Evolutionary conservation across 2,888 invertebrate species (phyloP).

Genomic region (Merodon equestris): DNA sequence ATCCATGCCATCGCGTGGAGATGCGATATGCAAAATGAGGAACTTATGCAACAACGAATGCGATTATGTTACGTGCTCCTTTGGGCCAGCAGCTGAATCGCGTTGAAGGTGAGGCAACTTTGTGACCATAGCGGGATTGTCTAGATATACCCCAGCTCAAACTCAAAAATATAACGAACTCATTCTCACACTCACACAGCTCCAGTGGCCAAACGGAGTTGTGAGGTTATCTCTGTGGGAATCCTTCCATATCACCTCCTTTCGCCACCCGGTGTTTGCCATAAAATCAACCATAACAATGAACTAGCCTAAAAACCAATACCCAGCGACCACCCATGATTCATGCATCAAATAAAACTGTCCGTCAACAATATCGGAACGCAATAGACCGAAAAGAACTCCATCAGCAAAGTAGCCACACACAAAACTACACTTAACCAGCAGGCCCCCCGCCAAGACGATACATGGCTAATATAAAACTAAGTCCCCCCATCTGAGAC

Average conservation of each 20-base stretch:
- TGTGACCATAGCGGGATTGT: no score
- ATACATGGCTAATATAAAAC: conserved; percentile 51
- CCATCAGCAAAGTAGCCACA: conserved; percentile 51
- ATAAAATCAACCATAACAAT: conserved; percentile 7
- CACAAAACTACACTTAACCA: conserved; percentile 50
- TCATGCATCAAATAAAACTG: conserved; percentile 42
- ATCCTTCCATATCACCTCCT: not conserved
- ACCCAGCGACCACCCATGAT: conserved; percentile 43
- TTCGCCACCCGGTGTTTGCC: no score
- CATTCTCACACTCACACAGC: no score
- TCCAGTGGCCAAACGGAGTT: no score
- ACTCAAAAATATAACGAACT: no score
- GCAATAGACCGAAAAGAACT: conserved; percentile 58
- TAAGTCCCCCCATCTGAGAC: no score
- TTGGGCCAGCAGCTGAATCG: no score
- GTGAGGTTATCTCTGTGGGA: no score
- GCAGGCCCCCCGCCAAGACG: conserved; percentile 1
- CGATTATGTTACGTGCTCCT: conserved; percentile 21
- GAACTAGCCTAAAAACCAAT: conserved; percentile 32
- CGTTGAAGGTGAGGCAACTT: no score
- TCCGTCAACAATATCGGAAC: conserved; percentile 52
- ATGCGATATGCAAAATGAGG: conserved; percentile 56
- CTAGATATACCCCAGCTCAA: no score
- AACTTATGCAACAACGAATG: conserved; percentile 46
- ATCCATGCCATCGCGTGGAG: conserved; percentile 7